Conservation (phyloP, 2,888 invertebrate genomes). For the Idaea biselata region DNA sequence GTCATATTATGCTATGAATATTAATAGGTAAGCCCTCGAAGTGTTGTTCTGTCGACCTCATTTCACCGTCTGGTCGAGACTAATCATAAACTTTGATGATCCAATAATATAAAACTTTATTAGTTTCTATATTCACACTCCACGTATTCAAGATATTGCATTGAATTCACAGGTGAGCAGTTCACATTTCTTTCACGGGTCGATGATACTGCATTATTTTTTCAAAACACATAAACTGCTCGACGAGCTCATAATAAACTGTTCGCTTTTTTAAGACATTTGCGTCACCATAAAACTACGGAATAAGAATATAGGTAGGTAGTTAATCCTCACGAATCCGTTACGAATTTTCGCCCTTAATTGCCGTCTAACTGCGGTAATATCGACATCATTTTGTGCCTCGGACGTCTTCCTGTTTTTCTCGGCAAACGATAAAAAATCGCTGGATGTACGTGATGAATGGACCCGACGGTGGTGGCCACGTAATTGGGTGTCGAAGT, state of each 20-base stretch:
- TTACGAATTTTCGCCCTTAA: conserved; percentile 51
- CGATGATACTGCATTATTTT: neutral
- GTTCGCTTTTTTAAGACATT: conserved; percentile 14
- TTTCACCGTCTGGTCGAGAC: conserved; percentile 31
- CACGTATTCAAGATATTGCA: conserved; percentile 24
- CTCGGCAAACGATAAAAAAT: conserved; percentile 55
- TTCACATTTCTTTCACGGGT: neutral
- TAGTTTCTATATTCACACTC: conserved; percentile 25
- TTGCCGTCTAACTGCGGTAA: conserved; percentile 46
- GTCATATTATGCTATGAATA: conserved; percentile 19
- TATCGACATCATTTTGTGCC: conserved; percentile 48
- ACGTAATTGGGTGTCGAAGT: conserved; percentile 76
- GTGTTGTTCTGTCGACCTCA: conserved; percentile 28
- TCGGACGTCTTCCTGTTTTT: conserved; percentile 43
- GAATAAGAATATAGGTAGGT: conserved; percentile 13
- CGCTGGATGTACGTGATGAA: conserved; percentile 69
- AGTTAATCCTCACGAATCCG: conserved; percentile 42
- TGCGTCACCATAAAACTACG: conserved; percentile 16
- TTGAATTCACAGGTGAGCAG: conserved; percentile 1
- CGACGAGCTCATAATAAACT: conserved; percentile 6
- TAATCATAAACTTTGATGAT: conserved; percentile 42
- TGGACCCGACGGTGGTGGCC: conserved; percentile 54
- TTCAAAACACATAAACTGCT: neutral
- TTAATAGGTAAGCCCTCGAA: conserved; percentile 28
- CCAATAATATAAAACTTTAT: conserved; percentile 45